Evolutionary conservation across 2,113 vertebrate species (phyloP), one percentile per base, ranked within the genome.

Genomic region (Scytalopus superciliaris): DNA sequence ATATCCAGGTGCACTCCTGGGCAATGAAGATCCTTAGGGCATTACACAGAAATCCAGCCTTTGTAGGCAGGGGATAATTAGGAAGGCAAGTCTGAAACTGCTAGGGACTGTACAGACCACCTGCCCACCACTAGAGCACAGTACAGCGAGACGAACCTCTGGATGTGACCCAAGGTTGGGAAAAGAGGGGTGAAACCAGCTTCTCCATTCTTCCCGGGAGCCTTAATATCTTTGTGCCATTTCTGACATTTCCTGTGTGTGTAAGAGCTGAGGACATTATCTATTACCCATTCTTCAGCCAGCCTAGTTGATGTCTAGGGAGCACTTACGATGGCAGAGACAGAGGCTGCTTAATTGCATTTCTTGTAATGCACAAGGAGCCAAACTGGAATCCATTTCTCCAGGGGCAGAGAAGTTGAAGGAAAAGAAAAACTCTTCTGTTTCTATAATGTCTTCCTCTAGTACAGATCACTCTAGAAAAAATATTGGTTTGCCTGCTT

Each of bases 371-470:
- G 88, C 92, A 89, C 80, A 90, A 44, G 37, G 60, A 96, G 31
- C 83, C 90, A 74, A 93, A 88, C 76, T 89, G 83, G 93, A 90
- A 95, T 82, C 79, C 31, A 12, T 55, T 94, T 79, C 88, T 89
- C 95, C 8, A 12, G 72, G 69, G 53, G 49, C 7, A 50, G 40
- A 73, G 82, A 78, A 27, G 30, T 14, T 45, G 56, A 87, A 87
- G 90, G 57, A 83, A 52, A 67, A 78, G 74, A 95, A 88, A 60
- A 76, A 60, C 28, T 42, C 14, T 56, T 78, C 81, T 75, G 45
- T 39, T 89, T 91, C 88, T 47, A 8, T 72, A 85, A 50, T n/a
- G 28, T 72, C 83, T 82, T 86, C 16, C 75, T 62, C 40, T 40
- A 39, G 44, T 35, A 78, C 64, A 63, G 66, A 89, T 81, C 50